phyloP scores from a whole-genome alignment of 2,888 invertebrate species.

The Plutella xylostella region DNA sequence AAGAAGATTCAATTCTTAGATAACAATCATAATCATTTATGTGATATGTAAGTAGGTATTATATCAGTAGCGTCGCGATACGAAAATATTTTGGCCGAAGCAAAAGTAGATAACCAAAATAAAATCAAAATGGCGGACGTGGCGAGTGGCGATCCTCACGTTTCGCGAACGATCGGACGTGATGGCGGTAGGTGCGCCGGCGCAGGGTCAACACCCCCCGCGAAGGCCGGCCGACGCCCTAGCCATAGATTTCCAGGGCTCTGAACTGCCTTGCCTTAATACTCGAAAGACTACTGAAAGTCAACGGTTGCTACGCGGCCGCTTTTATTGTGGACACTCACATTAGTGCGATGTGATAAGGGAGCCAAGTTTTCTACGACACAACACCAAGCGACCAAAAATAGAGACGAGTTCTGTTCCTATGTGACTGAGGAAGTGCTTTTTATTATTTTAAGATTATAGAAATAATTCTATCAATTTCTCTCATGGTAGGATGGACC shows the following conservation, averaged over 20 bases:
- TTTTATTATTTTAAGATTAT: too few relatives aligned
- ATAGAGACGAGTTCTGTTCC: not conserved
- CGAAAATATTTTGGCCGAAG: not conserved
- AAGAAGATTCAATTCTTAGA: too few relatives aligned
- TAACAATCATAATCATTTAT: not conserved
- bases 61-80: not conserved
- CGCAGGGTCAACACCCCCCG: conserved; percentile 56
- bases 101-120: conserved; percentile 16
- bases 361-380: not conserved
- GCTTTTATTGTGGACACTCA: not conserved
- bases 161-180: conserved; percentile 28
- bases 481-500: too few relatives aligned
- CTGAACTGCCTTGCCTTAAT: not conserved
- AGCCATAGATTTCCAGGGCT: not conserved
- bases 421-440: too few relatives aligned
- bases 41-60: not conserved
- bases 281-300: not conserved
- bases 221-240: conserved; percentile 33
- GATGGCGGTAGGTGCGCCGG: conserved; percentile 41
- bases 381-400: not conserved
- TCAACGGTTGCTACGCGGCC: not conserved
- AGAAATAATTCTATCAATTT: too few relatives aligned
- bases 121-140: conserved; percentile 25
- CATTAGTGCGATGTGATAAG: not conserved
- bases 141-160: conserved; percentile 19